Evolutionary conservation across 2,888 invertebrate genomes (phyloP), one percentile per base, ranked within the genome.

Genomic region (Chesias legatella): DNA sequence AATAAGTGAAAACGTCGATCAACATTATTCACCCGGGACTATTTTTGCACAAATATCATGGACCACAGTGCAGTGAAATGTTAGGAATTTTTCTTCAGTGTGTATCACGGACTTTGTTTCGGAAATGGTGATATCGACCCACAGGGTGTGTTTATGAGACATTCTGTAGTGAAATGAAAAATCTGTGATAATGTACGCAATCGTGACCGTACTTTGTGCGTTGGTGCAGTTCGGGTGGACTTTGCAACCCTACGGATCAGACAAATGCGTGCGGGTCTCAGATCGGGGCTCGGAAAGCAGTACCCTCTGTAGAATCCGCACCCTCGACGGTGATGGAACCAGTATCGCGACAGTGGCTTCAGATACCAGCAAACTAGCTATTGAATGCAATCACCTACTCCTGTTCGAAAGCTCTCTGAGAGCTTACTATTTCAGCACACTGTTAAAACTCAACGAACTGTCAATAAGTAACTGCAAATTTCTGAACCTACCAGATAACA

Each of bases 381-480:
- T 97, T 53, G 91, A 92, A 64, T 96, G 96, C 83, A 94, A 92
- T 75, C 92, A 93, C 66, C 91, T 93, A 48, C 88, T 95, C 59
- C 90, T 94, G 43, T 93, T 93, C 67, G 95, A 95, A 85, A 95
- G 95, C 83, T 90, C 92, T 43, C 80, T 96, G 48, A 90, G 92
- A 41, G 89, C 91, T 6, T 92, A 92, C 54, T 92, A 92, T 56
- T 94, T 95, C 75, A 91, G 91, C 51, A 89, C 94, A 7, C 84
- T 96, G 25, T 91, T 91, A 63, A 92, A 93, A 58, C 89, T 97
- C 25, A 92, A 92, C 56, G 94, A 95, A 56, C 83, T 97, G 40
- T 89, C 91, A 52, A 90, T 97, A 61, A 92, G 90, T 62, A 92
- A 93, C 59, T 96, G 96, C 81, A 96, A 96, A 79, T 85, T 96